Base-by-base conservation (phyloP, 2,797 vertebrate species). In the Setipinna tenuifilis region DNA sequence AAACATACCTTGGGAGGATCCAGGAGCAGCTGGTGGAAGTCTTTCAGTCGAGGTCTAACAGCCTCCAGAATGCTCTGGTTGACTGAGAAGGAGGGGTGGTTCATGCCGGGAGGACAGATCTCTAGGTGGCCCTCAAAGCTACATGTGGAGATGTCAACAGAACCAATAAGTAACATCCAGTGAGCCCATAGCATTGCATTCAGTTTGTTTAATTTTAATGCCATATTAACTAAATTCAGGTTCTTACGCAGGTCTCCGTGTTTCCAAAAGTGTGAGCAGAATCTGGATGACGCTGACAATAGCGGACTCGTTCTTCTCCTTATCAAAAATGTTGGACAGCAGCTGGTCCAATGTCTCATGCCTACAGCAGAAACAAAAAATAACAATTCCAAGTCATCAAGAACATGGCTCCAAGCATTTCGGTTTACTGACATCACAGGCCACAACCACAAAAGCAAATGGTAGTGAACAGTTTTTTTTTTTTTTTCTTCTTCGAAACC, bases 231-330 rank as follows among this genome's bases (percentile, higher is more conserved):
- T 41, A 35, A 11, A 75, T 16, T 59, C 6, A 25, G 68, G 28
- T 9, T 96, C 98, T 92, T 96, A 99, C 98, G 98, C 97, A 89
- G 98, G 98, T 90, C 98, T 95, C 83, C 98, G 96, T 0, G 98
- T 99, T 95, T 99, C 98, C 89, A 99, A 97, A 87, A 99, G 93
- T 3, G 98, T 99, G 89, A 99, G 94, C 0, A 99, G 94, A 89
- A 99, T 99, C 95, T 99, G 98, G 92, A 99, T 98, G 68, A 98
- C 98, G 91, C 97, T 99, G 95, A 99, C 98, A 78, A 99, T 98
- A 21, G 98, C 97, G 6, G 98, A 98, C 87, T 99, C 98, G 46
- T 96, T 99, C 92, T 97, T 99, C 92, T 99, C 98, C 92, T 97
- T 97, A 91, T 98, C 97, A 87, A 99, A 99, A 90, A 99, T 98